These are phyloP conservation scores for Meliscaeva auricollis DNA, from an alignment of 2,888 invertebrate genomes.

Conservation along the genomic window DNA sequence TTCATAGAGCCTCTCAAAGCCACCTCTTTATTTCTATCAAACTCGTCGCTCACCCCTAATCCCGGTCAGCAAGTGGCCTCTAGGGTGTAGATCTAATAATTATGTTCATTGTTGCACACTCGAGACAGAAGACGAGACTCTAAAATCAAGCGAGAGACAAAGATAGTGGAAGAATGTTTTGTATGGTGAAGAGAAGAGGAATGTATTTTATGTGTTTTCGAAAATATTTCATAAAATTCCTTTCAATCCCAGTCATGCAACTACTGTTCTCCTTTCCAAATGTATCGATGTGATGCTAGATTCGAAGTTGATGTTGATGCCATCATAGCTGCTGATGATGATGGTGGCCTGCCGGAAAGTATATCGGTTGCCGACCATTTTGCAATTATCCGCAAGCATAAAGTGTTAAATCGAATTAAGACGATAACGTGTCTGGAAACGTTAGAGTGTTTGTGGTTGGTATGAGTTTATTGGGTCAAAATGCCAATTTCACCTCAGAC, in stretches of 20 bases:
- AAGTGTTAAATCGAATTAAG: slow-evolving; percentile 70
- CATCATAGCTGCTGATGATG: neutral
- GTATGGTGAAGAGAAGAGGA: neutral
- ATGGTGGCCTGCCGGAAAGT: slow-evolving; percentile 3
- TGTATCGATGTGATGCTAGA: neutral
- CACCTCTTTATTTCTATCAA: neutral
- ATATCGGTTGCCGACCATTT: slow-evolving; percentile 49
- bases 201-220: slow-evolving; percentile 49
- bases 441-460: slow-evolving; percentile 45
- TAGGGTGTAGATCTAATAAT: slow-evolving; percentile 49
- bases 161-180: neutral
- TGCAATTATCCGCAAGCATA: slow-evolving; percentile 61
- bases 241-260: slow-evolving; percentile 15
- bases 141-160: slow-evolving; percentile 12
- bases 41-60: neutral
- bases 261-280: neutral
- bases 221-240: slow-evolving; percentile 61
- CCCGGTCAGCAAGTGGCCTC: neutral
- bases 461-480: slow-evolving; percentile 48
- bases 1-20: neutral
- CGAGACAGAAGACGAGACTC: slow-evolving; percentile 13
- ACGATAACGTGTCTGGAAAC: slow-evolving; percentile 64
- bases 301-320: neutral
- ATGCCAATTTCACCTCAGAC: slow-evolving; percentile 16
- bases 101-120: slow-evolving; percentile 55